Base-by-base conservation (phyloP, 2,888 invertebrate genomes). In the Acronicta leporina region DNA sequence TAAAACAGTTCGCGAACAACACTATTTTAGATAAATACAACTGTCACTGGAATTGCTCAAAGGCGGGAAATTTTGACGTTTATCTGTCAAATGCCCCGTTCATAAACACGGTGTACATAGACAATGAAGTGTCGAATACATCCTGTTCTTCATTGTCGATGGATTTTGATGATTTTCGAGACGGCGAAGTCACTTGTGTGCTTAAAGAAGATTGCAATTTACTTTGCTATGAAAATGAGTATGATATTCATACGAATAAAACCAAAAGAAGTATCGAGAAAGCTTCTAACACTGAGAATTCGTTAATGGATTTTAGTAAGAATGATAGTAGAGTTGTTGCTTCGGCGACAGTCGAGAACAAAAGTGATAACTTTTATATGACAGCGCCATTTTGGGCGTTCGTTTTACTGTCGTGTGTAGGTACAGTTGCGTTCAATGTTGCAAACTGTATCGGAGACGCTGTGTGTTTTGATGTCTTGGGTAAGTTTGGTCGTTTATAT, bases 391-490 rank as follows among this genome's bases (percentile, higher is more conserved):
- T 97, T 86, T 97, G 97, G 97, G 92, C 95, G 3, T 97, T 97
- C 75, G 96, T 97, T 0, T 70, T 96, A 0, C 86, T 97, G 20
- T 96, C 97, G 95, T 96, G 96, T 44, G 69, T 97, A 1, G 97
- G 97, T 30, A 97, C 96, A 2, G 96, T 97, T 60, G 96, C 97
- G 4, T 98, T 97, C 82, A 98, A 97, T 85, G 98, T 98, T 0
- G 96, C 96, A 35, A 97, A 98, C 80, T 97, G 97, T 47, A 96
- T 98, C 41, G 97, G 97, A 41, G 99, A 99, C 88, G 98, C 98
- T 0, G 96, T 98, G 33, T 98, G 98, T 86, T 98, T 98, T 82
- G 97, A 98, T 87, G 96, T 98, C 25, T 94, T 99, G 41, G 97
- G 97, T 96, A 86, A 92, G 93, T 86, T 27, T 38, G 44, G 9